A percentile compares a stretch with the other conserved stretches of the same genome.
These are phyloP conservation scores for Smutsia temminckii DNA, from an alignment of 2,797 vertebrate species.

Conservation along the genomic window DNA sequence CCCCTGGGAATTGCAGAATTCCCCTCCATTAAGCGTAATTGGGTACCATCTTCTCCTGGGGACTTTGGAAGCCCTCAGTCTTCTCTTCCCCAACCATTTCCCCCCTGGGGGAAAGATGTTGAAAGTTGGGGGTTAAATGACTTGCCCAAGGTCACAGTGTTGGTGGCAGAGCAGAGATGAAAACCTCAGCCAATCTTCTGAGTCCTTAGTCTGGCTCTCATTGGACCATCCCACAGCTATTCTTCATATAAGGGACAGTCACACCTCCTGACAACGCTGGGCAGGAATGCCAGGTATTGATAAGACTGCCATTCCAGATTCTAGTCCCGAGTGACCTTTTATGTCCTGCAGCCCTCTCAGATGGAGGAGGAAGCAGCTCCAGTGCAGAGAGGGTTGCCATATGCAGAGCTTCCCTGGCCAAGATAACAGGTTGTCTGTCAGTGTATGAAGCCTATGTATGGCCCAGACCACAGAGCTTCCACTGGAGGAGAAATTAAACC, in stretches of 20 bases:
- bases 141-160: not conserved
- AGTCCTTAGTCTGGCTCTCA: not conserved
- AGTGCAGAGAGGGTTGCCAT: slow-evolving; percentile 54
- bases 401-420: slow-evolving; percentile 67
- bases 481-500: slow-evolving; percentile 85
- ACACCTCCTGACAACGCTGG: not conserved
- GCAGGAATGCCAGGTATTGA: slow-evolving; percentile 35
- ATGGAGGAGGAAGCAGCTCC: slow-evolving; percentile 65
- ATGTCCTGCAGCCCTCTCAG: slow-evolving; percentile 50
- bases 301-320: not conserved
- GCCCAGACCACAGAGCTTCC: slow-evolving; percentile 85
- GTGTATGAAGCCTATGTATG: slow-evolving; percentile 70
- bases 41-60: not conserved
- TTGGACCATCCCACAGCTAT: not conserved
- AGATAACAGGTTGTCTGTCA: slow-evolving; percentile 88
- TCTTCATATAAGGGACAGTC: not conserved
- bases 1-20: not conserved
- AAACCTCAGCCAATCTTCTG: not conserved
- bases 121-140: slow-evolving; percentile 24
- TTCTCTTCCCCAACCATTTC: not conserved
- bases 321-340: slow-evolving; percentile 64
- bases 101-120: not conserved
- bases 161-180: slow-evolving; percentile 6
- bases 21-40: not conserved
- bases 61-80: not conserved